phyloP scores from a whole-genome alignment of 2,888 invertebrate genomes.

The Stenodema calcarata region DNA sequence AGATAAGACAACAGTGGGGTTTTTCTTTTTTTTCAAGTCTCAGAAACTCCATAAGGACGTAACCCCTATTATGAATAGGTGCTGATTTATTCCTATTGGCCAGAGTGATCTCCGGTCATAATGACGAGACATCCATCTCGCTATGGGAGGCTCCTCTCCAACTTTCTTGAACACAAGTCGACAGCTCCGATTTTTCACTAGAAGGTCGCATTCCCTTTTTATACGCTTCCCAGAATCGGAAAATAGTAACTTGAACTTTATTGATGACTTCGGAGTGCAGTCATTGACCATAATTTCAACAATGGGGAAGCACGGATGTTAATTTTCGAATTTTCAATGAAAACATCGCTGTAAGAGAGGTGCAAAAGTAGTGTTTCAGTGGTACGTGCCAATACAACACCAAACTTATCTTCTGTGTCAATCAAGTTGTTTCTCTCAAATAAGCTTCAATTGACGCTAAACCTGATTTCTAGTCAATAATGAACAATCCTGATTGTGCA shows the following conservation, averaged over 20 bases:
- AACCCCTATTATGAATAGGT: conserved; percentile 11
- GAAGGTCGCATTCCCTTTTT: neutral
- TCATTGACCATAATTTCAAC: too few species aligned
- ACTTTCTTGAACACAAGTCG: neutral
- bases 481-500: too few species aligned
- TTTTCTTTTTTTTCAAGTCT: neutral
- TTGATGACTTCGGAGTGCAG: neutral
- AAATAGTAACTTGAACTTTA: neutral
- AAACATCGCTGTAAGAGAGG: too few species aligned
- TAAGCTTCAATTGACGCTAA: too few species aligned
- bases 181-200: neutral
- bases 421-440: too few species aligned
- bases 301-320: too few species aligned
- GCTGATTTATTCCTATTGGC: conserved; percentile 16
- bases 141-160: neutral
- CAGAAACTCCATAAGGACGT: neutral
- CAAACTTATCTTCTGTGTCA: too few species aligned
- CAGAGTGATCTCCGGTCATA: conserved; percentile 5
- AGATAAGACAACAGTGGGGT: neutral
- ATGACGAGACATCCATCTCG: conserved; percentile 2
- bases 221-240: neutral
- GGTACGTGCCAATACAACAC: too few species aligned
- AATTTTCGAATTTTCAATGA: too few species aligned
- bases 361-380: too few species aligned
- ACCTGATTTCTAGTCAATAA: too few species aligned